Percentiles rank a stretch among this genome's conserved stretches.
Evolutionary conservation across 2,113 vertebrate species (phyloP).

Genomic region (Pterophyllum scalare): DNA sequence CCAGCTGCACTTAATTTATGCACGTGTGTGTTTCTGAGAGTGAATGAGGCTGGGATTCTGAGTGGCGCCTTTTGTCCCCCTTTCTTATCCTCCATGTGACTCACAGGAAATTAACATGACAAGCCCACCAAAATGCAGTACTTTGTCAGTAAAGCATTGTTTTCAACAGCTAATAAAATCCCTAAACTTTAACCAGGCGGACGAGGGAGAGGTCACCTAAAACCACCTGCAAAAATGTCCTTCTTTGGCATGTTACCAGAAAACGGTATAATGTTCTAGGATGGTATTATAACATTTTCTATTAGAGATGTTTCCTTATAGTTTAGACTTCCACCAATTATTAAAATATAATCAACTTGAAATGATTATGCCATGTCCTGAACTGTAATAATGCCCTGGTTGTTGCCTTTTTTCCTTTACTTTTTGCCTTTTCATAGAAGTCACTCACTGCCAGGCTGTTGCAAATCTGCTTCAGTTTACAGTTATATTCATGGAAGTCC

Average conservation of each 20-base stretch:
- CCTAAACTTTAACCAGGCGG: neutral
- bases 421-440: too few relatives aligned
- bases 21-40: conserved; percentile 18
- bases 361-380: too few relatives aligned
- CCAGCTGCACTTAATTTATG: conserved; percentile 63
- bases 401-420: neutral
- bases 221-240: too few relatives aligned
- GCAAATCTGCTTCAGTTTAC: neutral
- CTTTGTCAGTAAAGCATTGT: neutral
- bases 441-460: neutral
- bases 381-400: neutral
- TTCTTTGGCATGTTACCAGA: neutral
- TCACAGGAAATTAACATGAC: conserved; percentile 23
- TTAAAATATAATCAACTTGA: neutral
- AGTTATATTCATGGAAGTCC: neutral
- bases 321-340: neutral
- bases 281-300: neutral
- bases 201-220: neutral
- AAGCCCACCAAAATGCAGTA: neutral
- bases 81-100: conserved; percentile 20
- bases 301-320: neutral
- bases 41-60: conserved; percentile 22
- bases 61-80: conserved; percentile 53
- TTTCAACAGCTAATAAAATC: neutral
- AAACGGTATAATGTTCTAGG: neutral